Percentiles rank a stretch among this genome's conserved stretches.
Evolutionary conservation across 92 coral and sea anemone species (phyloP).

Genomic region (Paragorgia papillata): DNA sequence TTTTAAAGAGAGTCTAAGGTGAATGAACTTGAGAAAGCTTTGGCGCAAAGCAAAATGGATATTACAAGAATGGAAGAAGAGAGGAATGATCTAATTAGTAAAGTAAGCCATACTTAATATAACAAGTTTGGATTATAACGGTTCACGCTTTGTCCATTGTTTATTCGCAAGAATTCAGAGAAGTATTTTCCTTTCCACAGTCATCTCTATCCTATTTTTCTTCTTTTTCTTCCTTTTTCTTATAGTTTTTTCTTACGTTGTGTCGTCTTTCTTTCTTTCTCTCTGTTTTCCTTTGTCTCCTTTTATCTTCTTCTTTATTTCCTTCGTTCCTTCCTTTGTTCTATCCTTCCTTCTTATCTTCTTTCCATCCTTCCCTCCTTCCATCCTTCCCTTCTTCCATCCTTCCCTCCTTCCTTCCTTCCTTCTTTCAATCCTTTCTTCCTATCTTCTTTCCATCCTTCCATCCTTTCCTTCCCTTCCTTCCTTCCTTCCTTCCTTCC

Average conservation of each 20-base stretch:
- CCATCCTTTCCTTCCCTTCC: background rate
- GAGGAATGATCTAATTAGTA: slow-evolving; percentile 93
- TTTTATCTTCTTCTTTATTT: too few relatives aligned
- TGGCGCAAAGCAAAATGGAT: slow-evolving; percentile 82
- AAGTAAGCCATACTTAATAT: slow-evolving; percentile 56
- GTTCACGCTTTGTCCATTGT: too few relatives aligned
- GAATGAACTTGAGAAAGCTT: slow-evolving; percentile 72
- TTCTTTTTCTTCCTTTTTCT: background rate
- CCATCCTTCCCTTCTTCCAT: too few relatives aligned
- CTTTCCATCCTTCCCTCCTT: background rate
- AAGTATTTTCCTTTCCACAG: background rate
- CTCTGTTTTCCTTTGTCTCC: too few relatives aligned
- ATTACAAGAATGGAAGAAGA: slow-evolving; percentile 82
- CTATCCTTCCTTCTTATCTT: background rate
- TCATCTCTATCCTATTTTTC: background rate
- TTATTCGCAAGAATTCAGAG: too few relatives aligned
- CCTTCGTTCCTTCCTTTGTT: too few relatives aligned
- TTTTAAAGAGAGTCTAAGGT: slow-evolving; percentile 66
- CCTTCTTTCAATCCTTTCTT: background rate
- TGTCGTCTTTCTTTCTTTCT: background rate
- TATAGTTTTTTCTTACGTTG: too few relatives aligned
- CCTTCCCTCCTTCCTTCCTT: background rate
- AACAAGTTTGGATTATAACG: too few relatives aligned
- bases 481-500: background rate
- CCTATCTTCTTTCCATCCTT: background rate